Evolutionary conservation across 2,113 vertebrate genomes (phyloP).

Genomic region (Nesoenas mayeri): DNA sequence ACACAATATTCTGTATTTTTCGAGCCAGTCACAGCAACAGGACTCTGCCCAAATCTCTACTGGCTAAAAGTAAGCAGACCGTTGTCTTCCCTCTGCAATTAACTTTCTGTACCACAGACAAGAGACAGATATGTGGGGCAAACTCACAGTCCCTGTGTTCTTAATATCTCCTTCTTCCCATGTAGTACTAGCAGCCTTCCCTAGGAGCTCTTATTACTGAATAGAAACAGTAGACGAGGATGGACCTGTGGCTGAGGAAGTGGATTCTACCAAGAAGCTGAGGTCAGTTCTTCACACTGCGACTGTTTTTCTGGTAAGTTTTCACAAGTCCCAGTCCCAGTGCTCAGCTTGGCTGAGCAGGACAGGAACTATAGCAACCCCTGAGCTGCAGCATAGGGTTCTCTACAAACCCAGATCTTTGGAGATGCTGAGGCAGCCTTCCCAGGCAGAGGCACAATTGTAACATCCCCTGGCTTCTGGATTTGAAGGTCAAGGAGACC

Average conservation of each 20-base stretch:
- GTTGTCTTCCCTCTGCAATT: background rate
- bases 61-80: background rate
- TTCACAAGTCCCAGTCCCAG: background rate
- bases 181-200: background rate
- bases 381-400: background rate
- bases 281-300: background rate
- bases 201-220: background rate
- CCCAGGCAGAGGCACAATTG: background rate
- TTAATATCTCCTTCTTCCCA: background rate
- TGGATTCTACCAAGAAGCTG: background rate
- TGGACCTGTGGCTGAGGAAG: background rate
- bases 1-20: background rate
- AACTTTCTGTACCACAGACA: background rate
- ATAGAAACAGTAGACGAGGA: background rate
- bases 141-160: background rate
- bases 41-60: background rate
- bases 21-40: background rate
- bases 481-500: background rate
- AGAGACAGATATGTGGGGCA: background rate
- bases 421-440: background rate
- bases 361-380: background rate
- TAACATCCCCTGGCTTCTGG: background rate
- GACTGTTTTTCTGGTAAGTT: background rate
- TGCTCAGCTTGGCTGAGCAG: background rate
- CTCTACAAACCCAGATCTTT: background rate